Base-by-base conservation (phyloP, 2,888 invertebrate species). In the Kuschelorhynchus macadamiae region DNA sequence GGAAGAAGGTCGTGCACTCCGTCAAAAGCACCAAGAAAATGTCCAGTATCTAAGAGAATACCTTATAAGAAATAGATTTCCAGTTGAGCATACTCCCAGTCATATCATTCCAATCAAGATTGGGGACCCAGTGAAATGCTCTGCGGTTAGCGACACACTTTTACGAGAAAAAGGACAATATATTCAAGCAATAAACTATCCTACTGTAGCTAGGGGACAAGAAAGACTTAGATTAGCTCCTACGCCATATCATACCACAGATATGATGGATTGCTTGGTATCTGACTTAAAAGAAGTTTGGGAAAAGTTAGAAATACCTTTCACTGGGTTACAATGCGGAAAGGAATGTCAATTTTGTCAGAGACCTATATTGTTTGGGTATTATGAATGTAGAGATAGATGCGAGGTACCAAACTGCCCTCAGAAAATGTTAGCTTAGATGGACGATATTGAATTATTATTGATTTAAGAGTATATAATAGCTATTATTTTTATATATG, bases 111-210 rank as follows among this genome's bases (percentile, higher is more conserved):
- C 98, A 2, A 93, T 98, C 62, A 93, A 92, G 83, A 92, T 98
- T 75, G 94, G 94, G 41, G 92, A 98, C 82, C 95, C 98, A 0
- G 87, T 89, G 61, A 87, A 92, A 72, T 92, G 93, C 77, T 91
- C 90, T 4, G 88, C 90, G 76, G 89, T 97, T 67, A 96, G 96
- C 0, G 95, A 97, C 81, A 87, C 91, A 42, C 87, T 98, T 44
- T 87, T 98, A 84, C 88, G 88, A 77, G 87, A 93, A 67, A 91
- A 90, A 79, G 95, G 95, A 0, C 97, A 98, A 81, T 98, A 98
- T 79, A 93, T 97, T 30, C 98, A 98, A 85, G 94, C 97, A n/a
- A 98, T 98, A 77, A 98, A 98, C 85, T 96, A 96, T 84, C 98
- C 98, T 4, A 98, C 98, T 0, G 98, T 98, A 1, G 91, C 95